Base-by-base conservation (phyloP, 2,113 vertebrate genomes). In the Cyanoliseus patagonus region DNA sequence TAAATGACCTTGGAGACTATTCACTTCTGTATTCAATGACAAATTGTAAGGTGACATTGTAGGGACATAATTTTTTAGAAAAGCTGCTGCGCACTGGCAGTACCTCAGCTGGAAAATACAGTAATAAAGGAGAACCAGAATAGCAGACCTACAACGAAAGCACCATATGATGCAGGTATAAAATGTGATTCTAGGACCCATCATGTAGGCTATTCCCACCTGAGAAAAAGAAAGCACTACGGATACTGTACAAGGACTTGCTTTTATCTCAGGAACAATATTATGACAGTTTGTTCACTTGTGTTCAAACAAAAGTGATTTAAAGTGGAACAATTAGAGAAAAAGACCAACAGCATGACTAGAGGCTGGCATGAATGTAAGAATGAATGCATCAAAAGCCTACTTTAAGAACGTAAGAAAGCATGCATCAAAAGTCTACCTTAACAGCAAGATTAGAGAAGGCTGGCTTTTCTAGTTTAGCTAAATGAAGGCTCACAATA, bases 401-500 rank as follows among this genome's bases (percentile, higher is more conserved):
- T 68, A 37, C 62, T 33, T 69, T 66, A 86, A 82, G 1, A 33
- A 68, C 16, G 30, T 47, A 84, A 83, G 68, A 85, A 91, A 3
- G 19, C 1, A 6, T 5, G 17, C 64, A 84, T 55, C 66, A 81
- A 91, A 95, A 89, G 42, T 10, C n/a, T 68, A 37, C 62, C 35
- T 69, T 69, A 86, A 79, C 68, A 92, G 62, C 44, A 79, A 91
- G 51, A 89, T 44, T 41, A 92, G 77, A 91, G 69, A 72, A 64
- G 46, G 69, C 22, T 80, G 63, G 72, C 30, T 94, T 89, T 91
- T 92, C 81, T 55, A 66, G 18, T 68, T 61, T 13, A 64, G 66
- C 35, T 84, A 93, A 95, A 95, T 76, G 81, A 89, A 94, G 84
- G 81, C 47, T 94, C 77, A 94, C 83, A 94, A 5, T 82, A 95